These are phyloP conservation scores for Brachynemurus nebulosus DNA, from an alignment of 2,888 invertebrate species.

Conservation along the genomic window DNA sequence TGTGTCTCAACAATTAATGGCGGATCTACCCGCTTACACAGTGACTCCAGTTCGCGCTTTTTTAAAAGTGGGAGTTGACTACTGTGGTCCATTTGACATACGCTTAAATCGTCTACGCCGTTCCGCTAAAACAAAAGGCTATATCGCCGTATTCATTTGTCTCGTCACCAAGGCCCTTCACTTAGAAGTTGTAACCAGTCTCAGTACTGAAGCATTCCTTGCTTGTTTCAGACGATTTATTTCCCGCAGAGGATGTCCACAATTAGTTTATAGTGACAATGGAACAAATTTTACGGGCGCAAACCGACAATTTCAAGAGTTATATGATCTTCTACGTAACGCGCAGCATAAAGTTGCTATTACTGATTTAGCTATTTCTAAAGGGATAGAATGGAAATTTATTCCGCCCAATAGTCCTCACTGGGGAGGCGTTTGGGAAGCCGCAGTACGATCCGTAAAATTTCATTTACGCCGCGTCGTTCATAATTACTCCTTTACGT, in stretches of 20 bases:
- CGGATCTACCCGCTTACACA: conserved; percentile 12
- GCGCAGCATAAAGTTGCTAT: no score
- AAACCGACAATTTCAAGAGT: no score
- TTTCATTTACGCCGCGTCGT: not conserved
- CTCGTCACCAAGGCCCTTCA: conserved; percentile 18
- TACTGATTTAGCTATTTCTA: no score
- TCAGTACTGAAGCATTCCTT: conserved; percentile 18
- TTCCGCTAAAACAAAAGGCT: conserved; percentile 11
- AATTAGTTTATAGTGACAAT: no score
- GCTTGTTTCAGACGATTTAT: no score
- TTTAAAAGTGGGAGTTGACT: conserved; percentile 16
- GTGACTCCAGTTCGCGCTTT: conserved; percentile 13
- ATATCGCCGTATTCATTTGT: conserved; percentile 14
- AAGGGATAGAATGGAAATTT: no score
- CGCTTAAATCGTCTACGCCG: conserved; percentile 7
- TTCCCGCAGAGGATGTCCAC: no score
- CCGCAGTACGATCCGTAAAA: not conserved
- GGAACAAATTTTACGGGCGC: no score
- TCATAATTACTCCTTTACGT: not conserved
- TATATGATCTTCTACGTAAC: no score
- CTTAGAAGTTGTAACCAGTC: conserved; percentile 18
- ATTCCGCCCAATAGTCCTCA: not conserved
- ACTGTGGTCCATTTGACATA: conserved; percentile 13
- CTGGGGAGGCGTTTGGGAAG: not conserved
- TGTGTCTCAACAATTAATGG: conserved; percentile 13